Base-by-base conservation (phyloP, 2,888 invertebrate genomes). In the Drosophila infuscata region DNA sequence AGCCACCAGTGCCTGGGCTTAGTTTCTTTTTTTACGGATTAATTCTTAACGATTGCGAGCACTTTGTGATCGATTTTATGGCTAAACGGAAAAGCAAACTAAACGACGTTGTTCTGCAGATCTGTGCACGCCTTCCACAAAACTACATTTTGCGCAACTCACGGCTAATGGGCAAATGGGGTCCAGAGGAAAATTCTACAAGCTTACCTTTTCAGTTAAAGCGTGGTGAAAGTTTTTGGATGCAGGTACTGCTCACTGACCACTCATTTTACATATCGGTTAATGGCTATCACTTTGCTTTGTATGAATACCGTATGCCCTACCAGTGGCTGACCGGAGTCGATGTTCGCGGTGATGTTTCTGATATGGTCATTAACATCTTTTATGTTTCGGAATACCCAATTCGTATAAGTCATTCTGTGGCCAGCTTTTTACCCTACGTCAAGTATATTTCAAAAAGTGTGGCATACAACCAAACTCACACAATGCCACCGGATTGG, bases 111-210 rank as follows among this genome's bases (percentile, higher is more conserved):
- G 96, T 96, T 0, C 93, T 97, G 17, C 97, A 97, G 90, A 94
- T 97, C 86, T 97, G 97, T 91, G 96, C 96, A 3, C 95, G 97
- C 15, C 92, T 97, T 63, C 95, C 96, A 60, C 95, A 96, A 86
- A 94, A 95, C 66, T 96, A 96, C 86, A 95, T 97, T 11, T 96
- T 97, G 1, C 94, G 97, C 75, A 97, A 97, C 91, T 94, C 95
- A 0, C 94, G 94, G 32, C 88, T 94, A 15, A 94, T 94, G 77
- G 95, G 95, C 57, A 93, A 93, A 63, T 97, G 97, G 97, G 96
- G 96, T 0, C 88, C 91, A 0, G 97, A 97, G 89, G 97, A 97
- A 90, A 95, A 95, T 33, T 95, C 91, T 77, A 94, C 80, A 85
- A 93, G 83, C 90, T 93, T 94, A 92, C 80, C 88, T 7, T 92